These are phyloP conservation scores for Kobus ellipsiprymnus DNA, from an alignment of 2,113 vertebrate genomes.

Conservation along the genomic window DNA sequence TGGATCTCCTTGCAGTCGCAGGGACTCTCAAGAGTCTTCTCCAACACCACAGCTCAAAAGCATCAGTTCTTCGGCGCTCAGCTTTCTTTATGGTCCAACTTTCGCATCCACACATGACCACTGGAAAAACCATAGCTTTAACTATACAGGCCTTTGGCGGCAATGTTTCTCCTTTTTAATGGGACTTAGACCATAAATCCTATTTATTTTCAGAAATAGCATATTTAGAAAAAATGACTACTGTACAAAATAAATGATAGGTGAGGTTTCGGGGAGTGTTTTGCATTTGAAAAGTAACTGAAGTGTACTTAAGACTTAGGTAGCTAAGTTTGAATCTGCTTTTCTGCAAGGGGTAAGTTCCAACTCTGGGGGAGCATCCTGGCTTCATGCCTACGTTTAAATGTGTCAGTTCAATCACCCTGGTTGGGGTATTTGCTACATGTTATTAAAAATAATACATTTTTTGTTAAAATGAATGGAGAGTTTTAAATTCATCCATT, in stretches of 20 bases:
- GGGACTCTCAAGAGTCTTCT: neutral
- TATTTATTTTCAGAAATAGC: neutral
- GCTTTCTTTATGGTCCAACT: neutral
- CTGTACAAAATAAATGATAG: neutral
- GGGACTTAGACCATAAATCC: neutral
- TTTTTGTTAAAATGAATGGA: constrained; percentile 61
- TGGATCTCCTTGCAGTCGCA: neutral
- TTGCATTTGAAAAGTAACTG: neutral
- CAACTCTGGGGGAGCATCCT: neutral
- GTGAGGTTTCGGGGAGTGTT: neutral
- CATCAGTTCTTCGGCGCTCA: accelerated
- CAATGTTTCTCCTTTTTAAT: neutral
- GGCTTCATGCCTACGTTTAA: neutral
- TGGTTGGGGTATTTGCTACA: constrained; percentile 55
- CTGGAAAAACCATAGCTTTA: neutral
- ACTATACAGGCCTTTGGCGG: neutral
- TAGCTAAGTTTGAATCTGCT: neutral
- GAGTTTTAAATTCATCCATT: constrained; percentile 21
- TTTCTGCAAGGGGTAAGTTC: neutral
- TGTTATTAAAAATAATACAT: constrained; percentile 54
- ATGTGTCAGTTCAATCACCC: constrained; percentile 53
- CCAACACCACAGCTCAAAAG: neutral
- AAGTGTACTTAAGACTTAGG: neutral
- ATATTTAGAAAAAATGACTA: neutral
- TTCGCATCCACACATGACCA: neutral